These are phyloP conservation scores for Cebidichthys violaceus DNA, from an alignment of 2,113 vertebrate genomes.

Conservation along the genomic window DNA sequence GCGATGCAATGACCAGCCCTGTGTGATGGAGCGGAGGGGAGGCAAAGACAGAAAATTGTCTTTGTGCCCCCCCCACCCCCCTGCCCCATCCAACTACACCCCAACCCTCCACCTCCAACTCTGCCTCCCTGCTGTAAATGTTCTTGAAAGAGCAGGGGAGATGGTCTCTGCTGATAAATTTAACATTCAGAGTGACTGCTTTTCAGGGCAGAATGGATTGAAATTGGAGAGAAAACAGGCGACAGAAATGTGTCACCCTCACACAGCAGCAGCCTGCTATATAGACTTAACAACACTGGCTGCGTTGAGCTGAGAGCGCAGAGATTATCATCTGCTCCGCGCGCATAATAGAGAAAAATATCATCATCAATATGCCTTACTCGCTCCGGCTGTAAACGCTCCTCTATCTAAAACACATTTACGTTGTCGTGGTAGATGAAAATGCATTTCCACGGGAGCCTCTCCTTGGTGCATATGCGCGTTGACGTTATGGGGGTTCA, in stretches of 20 bases:
- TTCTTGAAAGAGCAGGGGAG: conserved; percentile 68
- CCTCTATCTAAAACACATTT: conserved; percentile 40
- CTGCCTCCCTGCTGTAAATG: conserved; percentile 71
- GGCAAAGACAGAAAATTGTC: conserved; percentile 79
- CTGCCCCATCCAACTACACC: neutral
- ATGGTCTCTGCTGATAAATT: conserved; percentile 74
- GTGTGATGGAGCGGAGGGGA: conserved; percentile 81
- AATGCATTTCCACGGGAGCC: conserved; percentile 16
- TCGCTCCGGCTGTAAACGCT: conserved; percentile 17
- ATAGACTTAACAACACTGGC: conserved; percentile 28
- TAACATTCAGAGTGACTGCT: conserved; percentile 65
- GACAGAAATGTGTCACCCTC: conserved; percentile 65
- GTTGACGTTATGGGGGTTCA: conserved; percentile 38
- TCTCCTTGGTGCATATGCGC: conserved; percentile 17
- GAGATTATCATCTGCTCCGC: conserved; percentile 59
- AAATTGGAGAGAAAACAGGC: conserved; percentile 63
- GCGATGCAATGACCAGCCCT: conserved; percentile 82
- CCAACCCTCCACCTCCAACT: conserved; percentile 22
- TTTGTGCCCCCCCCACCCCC: conserved; percentile 67
- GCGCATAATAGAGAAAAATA: conserved; percentile 51
- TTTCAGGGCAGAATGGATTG: conserved; percentile 65
- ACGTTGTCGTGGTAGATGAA: conserved; percentile 12
- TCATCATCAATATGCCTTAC: conserved; percentile 48
- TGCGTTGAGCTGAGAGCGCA: neutral
- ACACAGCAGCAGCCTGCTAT: conserved; percentile 29